Evolutionary conservation across 2,113 vertebrate species (phyloP).

Genomic region (Tachysurus fulvidraco): DNA sequence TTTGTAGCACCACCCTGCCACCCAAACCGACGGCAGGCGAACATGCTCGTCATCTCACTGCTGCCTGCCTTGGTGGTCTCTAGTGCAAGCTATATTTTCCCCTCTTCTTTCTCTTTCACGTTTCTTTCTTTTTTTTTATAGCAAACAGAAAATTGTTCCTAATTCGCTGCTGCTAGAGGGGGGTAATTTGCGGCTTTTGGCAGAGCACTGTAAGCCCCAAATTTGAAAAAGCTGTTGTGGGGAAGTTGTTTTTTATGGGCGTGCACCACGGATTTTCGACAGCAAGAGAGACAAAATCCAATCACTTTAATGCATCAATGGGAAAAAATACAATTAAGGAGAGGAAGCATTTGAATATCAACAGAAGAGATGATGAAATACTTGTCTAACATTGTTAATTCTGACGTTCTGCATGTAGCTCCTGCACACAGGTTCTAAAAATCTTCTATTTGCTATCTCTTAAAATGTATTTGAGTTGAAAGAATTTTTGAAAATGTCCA

Average conservation of each 20-base stretch:
- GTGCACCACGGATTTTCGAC: constrained; percentile 57
- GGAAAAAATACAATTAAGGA: constrained; percentile 48
- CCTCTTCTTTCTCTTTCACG: constrained; percentile 69
- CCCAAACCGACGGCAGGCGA: constrained; percentile 73
- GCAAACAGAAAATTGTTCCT: constrained; percentile 83
- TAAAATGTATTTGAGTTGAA: neutral
- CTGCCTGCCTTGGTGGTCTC: constrained; percentile 78
- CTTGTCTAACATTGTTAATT: constrained; percentile 48
- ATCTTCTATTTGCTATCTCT: neutral
- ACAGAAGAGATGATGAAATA: constrained; percentile 31
- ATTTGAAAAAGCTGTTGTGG: constrained; percentile 80
- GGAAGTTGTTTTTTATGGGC: constrained; percentile 68
- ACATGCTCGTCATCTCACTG: constrained; percentile 65
- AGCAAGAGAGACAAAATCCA: constrained; percentile 48
- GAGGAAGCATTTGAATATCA: constrained; percentile 40
- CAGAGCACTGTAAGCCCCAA: constrained; percentile 77
- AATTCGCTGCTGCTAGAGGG: constrained; percentile 82
- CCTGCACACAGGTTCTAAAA: neutral
- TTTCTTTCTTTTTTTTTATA: constrained; percentile 68
- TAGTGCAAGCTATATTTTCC: constrained; percentile 78
- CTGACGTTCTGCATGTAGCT: constrained; percentile 5
- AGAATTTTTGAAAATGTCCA: constrained; percentile 2
- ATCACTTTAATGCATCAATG: constrained; percentile 45
- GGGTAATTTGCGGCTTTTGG: constrained; percentile 83
- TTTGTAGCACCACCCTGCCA: constrained; percentile 72